phyloP scores from a whole-genome alignment of 2,888 invertebrate species.

The Ophion ellenae region DNA sequence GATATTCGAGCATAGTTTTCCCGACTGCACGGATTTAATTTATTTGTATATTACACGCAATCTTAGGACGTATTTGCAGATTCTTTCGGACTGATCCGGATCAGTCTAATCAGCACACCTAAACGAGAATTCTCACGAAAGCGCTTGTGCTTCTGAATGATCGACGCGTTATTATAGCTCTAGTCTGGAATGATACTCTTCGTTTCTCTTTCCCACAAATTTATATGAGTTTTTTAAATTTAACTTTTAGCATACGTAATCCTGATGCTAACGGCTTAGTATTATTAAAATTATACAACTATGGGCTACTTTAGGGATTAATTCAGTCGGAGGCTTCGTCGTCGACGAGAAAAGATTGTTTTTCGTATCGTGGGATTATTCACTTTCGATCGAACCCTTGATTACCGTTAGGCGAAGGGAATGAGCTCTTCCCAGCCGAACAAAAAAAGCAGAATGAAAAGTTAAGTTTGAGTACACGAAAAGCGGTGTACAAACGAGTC shows the following conservation, averaged over 20 bases:
- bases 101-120: background rate
- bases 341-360: constrained; percentile 39
- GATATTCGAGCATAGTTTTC: constrained; percentile 36
- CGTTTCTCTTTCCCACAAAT: constrained; percentile 1
- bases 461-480: constrained; percentile 16
- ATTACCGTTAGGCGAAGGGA: background rate
- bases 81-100: constrained; percentile 1
- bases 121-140: constrained; percentile 42
- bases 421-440: constrained; percentile 31
- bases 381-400: constrained; percentile 8
- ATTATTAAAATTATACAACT: constrained; percentile 70
- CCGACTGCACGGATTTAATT: constrained; percentile 61
- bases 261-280: constrained; percentile 71
- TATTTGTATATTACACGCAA: constrained; percentile 62
- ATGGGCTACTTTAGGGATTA: constrained; percentile 67
- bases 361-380: constrained; percentile 28
- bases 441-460: constrained; percentile 46
- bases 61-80: constrained; percentile 36
- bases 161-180: constrained; percentile 77
- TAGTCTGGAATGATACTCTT: constrained; percentile 73
- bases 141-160: constrained; percentile 46
- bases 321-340: constrained; percentile 59
- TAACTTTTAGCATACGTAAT: constrained; percentile 65
- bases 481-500: constrained; percentile 17
- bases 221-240: constrained; percentile 44